These are phyloP conservation scores for Smittia sp. DNA, from an alignment of 2,888 invertebrate genomes.

Conservation along the genomic window DNA sequence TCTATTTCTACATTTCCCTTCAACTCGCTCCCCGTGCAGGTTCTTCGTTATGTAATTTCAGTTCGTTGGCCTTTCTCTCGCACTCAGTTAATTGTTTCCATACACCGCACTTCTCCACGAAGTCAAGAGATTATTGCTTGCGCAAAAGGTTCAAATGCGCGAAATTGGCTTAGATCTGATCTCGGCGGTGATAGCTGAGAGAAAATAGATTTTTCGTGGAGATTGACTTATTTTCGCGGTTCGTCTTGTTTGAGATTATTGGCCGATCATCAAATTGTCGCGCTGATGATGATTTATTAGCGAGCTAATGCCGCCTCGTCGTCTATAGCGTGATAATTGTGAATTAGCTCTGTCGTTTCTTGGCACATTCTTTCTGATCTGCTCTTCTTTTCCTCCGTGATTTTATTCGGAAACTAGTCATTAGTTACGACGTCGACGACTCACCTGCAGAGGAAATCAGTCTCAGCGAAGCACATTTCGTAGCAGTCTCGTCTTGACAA, in stretches of 20 bases:
- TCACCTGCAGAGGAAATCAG: conserved; percentile 90
- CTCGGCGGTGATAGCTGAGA: neutral
- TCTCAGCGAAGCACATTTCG: conserved; percentile 85
- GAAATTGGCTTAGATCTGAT: too few relatives aligned
- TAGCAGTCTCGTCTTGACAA: conserved; percentile 83
- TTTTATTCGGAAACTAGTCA: conserved; percentile 1
- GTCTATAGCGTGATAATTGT: conserved; percentile 1
- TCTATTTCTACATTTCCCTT: neutral
- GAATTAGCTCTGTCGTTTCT: neutral
- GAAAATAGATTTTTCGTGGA: neutral
- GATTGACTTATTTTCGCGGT: neutral
- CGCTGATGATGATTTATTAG: neutral
- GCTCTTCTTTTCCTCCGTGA: neutral
- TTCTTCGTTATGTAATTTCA: neutral
- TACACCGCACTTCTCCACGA: neutral
- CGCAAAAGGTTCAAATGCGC: too few relatives aligned
- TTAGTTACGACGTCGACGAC: conserved; percentile 53
- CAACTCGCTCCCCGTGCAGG: neutral
- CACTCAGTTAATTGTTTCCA: neutral
- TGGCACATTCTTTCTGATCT: neutral
- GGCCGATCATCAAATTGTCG: neutral
- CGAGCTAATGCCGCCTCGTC: neutral
- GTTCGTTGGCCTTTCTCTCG: neutral
- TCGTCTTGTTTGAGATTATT: neutral
- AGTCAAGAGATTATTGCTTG: neutral